Evolutionary conservation across 23 tunicate species (phyloP), one percentile per base, ranked within the genome.

Genomic region (Phallusia fumigata): DNA sequence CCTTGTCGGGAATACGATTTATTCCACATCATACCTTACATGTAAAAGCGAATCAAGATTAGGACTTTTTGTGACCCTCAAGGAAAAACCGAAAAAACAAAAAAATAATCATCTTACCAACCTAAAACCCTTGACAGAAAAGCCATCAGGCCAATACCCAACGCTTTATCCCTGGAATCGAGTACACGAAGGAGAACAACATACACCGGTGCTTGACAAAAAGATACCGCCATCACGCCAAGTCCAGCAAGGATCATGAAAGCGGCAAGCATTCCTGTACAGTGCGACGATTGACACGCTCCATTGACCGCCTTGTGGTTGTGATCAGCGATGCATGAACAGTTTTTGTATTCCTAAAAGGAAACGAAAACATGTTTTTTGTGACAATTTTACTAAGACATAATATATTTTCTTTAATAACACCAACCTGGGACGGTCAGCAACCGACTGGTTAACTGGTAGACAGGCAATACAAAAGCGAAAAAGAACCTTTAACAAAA

Each of bases 201-300:
- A 80, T 92, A 92, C 19, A 90, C 79, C 28, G 97, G 97, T 10
- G 97, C 91, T 80, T 92, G 97, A 65, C 97, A 92, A 19, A 92
- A 58, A 32, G 85, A 64, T 2, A 91, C 76, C 34, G 80, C 51
- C 79, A 83, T 49, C 8, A 87, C 77, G 15, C 85, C 88, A 0
- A 84, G 44, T 8, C 91, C 80, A 65, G 84, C 91, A 21, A 76
- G 2, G 8, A 83, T 33, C 78, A 92, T 80, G 45, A 90, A 90
- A 49, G 80, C 84, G 19, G 88, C 91, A 19, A 92, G 83, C 30
- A 87, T 53, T n/a, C 83, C 91, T 22, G 75, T 73, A 73, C 97
- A 92, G 50, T 79, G 72, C 19, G 33, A 52, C 40, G 91, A 82
- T 18, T 79, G 73, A 31, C 97, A 92, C 24, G 97, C 81, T 13